Evolutionary conservation across 1,140 invertebrate species (phyloP).

Genomic region (Platyscapa corneri): DNA sequence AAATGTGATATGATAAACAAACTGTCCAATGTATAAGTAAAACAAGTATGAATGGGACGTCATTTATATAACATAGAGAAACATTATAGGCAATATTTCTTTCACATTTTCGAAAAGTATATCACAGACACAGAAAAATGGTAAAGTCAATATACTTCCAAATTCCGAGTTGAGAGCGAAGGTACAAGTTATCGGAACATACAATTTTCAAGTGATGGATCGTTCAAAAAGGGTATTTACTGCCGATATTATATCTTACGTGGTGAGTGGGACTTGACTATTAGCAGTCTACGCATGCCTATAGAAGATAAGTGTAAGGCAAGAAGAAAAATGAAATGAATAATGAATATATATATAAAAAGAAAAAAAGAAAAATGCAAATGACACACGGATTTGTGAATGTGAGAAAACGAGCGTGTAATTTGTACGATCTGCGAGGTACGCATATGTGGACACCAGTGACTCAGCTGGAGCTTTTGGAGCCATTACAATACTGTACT

Average conservation of each 20-base stretch:
- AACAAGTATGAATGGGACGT: slow-evolving; percentile 37
- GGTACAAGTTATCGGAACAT: slow-evolving; percentile 2
- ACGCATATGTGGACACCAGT: slow-evolving; percentile 3
- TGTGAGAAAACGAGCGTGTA: slow-evolving; percentile 38
- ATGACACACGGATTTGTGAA: slow-evolving; percentile 39
- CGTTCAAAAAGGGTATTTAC: slow-evolving; percentile 54
- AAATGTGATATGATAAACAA: slow-evolving; percentile 66
- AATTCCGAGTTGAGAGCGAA: background rate
- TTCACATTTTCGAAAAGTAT: slow-evolving; percentile 23
- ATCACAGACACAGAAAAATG: slow-evolving; percentile 7
- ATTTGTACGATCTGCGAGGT: slow-evolving; percentile 40
- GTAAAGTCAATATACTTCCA: slow-evolving; percentile 20
- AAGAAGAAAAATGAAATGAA: slow-evolving; percentile 21
- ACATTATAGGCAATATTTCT: slow-evolving; percentile 32
- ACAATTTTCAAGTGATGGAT: slow-evolving; percentile 32
- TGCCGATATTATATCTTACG: slow-evolving; percentile 46
- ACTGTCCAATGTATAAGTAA: slow-evolving; percentile 54
- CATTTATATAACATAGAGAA: slow-evolving; percentile 39
- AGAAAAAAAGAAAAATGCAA: slow-evolving; percentile 12
- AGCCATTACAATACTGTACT: slow-evolving; percentile 59
- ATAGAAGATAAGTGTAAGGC: slow-evolving; percentile 36
- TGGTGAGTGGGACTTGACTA: slow-evolving; percentile 49
- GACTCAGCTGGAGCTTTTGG: slow-evolving; percentile 49
- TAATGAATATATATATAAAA: slow-evolving; percentile 26
- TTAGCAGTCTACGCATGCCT: slow-evolving; percentile 44